Base-by-base conservation (phyloP, 2,888 invertebrate genomes). In the Nomada ruficornis region DNA sequence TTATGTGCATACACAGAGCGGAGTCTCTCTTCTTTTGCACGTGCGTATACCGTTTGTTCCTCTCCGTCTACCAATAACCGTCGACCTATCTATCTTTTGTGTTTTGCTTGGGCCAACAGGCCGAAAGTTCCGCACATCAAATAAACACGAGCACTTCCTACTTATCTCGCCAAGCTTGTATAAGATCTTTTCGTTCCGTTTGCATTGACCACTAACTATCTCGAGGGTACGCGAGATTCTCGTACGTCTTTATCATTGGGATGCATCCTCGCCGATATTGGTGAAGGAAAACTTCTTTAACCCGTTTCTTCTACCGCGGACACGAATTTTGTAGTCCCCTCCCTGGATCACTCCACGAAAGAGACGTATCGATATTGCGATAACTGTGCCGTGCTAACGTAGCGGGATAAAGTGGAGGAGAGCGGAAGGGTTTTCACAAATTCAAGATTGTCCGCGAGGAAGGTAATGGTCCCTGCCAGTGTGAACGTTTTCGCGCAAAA, bases 1-100 rank as follows among this genome's bases (percentile, higher is more conserved):
- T 88, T 86, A 86, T 85, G 83, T 76, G 79, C 76, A 73, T 82
- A 82, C 57, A 70, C 73, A 47, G 20, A 54, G 79, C 71, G 15
- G 36, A 67, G 67, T 67, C 55, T 80, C 64, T 78, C 59, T 42
- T 72, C 72, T 72, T 57, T 75, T 54, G 23, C 69, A 47, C 68
- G 29, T 63, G 36, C 68, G 29, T 63, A 69, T 62, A 73, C 74
- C 76, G 60, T 65, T 13, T 54, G 60, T 76, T 70, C 64, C 36
- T 54, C 36, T 59, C 36, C 77, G 69, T 81, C 77, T 81, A 60
- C 81, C 69, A 59, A 55, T 64, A 47, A 67, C 55, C 77, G 69
- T 62, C 60, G 2, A 63, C 69, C 83, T 68, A 70, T 77, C 70
- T 80, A 76, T 71, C 81, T 52, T 42, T 26, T 26, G 29, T 26